Base-by-base conservation (phyloP, 2,888 invertebrate genomes). In the Teleiodes luculella region DNA sequence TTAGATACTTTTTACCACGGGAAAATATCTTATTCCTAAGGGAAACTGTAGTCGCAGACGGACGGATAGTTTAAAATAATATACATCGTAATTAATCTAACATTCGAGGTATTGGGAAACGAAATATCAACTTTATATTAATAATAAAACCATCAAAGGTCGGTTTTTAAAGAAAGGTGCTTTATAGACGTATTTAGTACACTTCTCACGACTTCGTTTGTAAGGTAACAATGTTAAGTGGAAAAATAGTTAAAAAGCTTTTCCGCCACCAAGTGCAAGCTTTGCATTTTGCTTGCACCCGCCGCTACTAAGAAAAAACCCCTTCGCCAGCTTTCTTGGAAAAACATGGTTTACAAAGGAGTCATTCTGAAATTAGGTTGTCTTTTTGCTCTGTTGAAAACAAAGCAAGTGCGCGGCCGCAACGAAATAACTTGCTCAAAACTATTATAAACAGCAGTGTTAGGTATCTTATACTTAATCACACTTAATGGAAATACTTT, bases 201-300 rank as follows among this genome's bases (percentile, higher is more conserved):
- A 74, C 83, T 68, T 72, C 83, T 82, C 85, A 86, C 83, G 83
- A 64, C 64, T 80, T 82, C 83, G 84, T 86, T 86, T 85, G 83
- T 80, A 76, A 80, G 80, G 81, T 83, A 86, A 84, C 87, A 85
- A 80, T 79, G 83, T 83, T 81, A 84, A 82, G 83, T 76, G 74
- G 77, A 69, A 78, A 80, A 86, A 83, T 80, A 83, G 85, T 85
- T 83, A 80, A 85, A 82, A 81, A 66, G 65, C 68, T 66, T 70
- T 66, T 68, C 64, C 64, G 57, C 63, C 54, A 53, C 62, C 61
- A 68, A 66, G 69, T 36, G 50, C 28, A 43, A 24, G 39, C 51
- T 39, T 39, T 37, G 51, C 51, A 43, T 43, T 51, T 51, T 28
- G 37, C 48, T 48, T 36, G 35, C 48, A 16, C 13, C 43, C 43